Conservation (phyloP, 2,113 vertebrate species). For the Ictidomys tridecemlineatus region DNA sequence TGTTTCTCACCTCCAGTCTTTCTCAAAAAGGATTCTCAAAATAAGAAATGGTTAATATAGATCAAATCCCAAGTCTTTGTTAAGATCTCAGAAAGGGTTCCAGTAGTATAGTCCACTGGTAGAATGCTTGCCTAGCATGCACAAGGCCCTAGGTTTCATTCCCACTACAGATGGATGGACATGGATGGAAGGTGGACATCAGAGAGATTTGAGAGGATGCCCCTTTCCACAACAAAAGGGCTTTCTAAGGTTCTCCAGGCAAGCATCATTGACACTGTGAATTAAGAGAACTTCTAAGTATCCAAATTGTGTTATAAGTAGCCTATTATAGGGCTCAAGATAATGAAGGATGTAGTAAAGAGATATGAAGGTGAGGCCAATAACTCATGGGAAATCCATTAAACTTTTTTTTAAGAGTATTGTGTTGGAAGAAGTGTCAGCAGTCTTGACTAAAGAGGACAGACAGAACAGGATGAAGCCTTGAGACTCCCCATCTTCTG, state of each 20-base stretch:
- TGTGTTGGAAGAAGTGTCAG: neutral
- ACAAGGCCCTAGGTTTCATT: neutral
- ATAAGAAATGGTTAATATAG: neutral
- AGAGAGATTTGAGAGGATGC: neutral
- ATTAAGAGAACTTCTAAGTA: neutral
- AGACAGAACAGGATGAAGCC: neutral
- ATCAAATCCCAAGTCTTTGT: neutral
- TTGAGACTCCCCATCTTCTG: neutral
- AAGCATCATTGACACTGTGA: neutral
- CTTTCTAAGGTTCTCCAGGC: neutral
- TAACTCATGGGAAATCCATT: neutral
- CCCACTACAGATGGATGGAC: neutral
- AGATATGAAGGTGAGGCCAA: rapidly evolving
- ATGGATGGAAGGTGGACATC: no score
- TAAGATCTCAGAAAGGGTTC: neutral
- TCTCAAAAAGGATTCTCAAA: neutral
- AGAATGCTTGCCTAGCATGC: neutral
- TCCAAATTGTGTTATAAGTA: neutral
- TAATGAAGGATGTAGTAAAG: neutral
- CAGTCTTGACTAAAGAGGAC: neutral
- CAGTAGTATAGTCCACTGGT: neutral
- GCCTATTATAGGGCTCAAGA: neutral
- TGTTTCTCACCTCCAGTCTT: neutral
- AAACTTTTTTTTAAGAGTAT: neutral
- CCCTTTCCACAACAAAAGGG: neutral